These are phyloP conservation scores for Anastrepha ludens DNA, from an alignment of 1,140 invertebrate species.

Conservation along the genomic window DNA sequence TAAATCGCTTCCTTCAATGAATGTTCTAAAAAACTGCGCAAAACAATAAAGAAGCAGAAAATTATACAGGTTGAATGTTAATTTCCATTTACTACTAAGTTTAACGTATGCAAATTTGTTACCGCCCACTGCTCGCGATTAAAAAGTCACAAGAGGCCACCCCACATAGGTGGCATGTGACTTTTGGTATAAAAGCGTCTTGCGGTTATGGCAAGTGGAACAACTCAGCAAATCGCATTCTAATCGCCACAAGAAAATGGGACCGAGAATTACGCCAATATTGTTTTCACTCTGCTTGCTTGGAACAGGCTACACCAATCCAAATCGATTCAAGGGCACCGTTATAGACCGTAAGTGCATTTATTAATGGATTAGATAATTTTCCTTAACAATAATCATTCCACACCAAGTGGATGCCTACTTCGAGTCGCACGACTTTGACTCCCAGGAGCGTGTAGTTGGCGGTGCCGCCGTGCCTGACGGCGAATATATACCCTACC, in stretches of 20 bases:
- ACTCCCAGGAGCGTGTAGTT: slow-evolving; percentile 69
- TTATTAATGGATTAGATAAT: slow-evolving; percentile 29
- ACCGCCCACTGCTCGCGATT: slow-evolving; percentile 66
- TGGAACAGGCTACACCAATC: background rate
- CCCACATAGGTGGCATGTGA: slow-evolving; percentile 53
- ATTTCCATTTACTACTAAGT: slow-evolving; percentile 6
- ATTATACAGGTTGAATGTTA: background rate
- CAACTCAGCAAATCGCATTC: background rate
- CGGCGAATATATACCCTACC: slow-evolving; percentile 70
- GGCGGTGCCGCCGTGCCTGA: slow-evolving; percentile 67
- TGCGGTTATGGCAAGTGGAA: background rate
- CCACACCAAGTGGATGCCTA: slow-evolving; percentile 65
- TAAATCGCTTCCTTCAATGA: background rate
- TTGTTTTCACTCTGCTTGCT: slow-evolving; percentile 10
- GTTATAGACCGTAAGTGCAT: slow-evolving; percentile 48
- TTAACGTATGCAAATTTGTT: slow-evolving; percentile 43
- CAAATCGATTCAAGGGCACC: background rate
- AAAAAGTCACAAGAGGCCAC: slow-evolving; percentile 62
- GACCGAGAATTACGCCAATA: background rate
- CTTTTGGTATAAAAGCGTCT: slow-evolving; percentile 40
- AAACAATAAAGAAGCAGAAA: too few relatives aligned
- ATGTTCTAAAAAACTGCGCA: background rate
- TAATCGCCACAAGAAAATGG: background rate
- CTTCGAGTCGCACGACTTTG: slow-evolving; percentile 62
- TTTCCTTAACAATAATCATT: background rate